Base-by-base conservation (phyloP, 2,797 vertebrate species). In the Sylvilagus floridanus region DNA sequence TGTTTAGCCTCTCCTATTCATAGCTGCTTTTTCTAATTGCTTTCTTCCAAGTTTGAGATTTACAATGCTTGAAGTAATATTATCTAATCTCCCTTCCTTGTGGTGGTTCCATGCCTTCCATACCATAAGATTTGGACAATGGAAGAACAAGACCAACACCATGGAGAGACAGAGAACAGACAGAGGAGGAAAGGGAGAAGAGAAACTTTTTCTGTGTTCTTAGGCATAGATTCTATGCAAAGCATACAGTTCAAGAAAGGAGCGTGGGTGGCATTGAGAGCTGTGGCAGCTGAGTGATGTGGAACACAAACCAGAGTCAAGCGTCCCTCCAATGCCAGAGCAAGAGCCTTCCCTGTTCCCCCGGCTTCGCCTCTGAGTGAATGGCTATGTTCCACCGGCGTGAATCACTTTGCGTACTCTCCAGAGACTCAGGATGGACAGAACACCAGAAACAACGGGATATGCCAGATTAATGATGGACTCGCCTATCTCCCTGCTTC, bases 1-100 rank as follows among this genome's bases (percentile, higher is more conserved):
- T 47, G 42, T 47, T 47, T 47, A 47, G 42, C 79, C 63, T 62
- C 19, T 71, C 63, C 22, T 84, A 14, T 21, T 76, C 19, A 54
- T 32, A 47, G 5, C 24, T 52, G 66, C 24, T 72, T 54, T 65
- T 60, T 50, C 30, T 82, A 47, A 81, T 60, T 30, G 57, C 9
- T 92, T 90, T 72, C 60, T 83, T 92, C 69, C 37, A 73, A 19
- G 82, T 21, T 2, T n/a, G 26, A 87, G 14, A 21, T 62, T 77
- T 68, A 54, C 16, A 69, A 54, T 42, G n/a, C 77, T 30, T 73
- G 54, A 81, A 76, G n/a, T 71, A 73, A 88, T 63, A 65, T n/a
- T 9, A 60, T 72, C 35, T 68, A 63, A 12, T n/a, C 5, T 35
- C 26, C 26, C 13, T 5, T 3, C 68, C 2, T 24, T 21, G 7